A percentile compares a stretch with the other conserved stretches of the same genome.
These are phyloP conservation scores for Anticlea derivata DNA, from an alignment of 2,888 invertebrate species.

Conservation along the genomic window DNA sequence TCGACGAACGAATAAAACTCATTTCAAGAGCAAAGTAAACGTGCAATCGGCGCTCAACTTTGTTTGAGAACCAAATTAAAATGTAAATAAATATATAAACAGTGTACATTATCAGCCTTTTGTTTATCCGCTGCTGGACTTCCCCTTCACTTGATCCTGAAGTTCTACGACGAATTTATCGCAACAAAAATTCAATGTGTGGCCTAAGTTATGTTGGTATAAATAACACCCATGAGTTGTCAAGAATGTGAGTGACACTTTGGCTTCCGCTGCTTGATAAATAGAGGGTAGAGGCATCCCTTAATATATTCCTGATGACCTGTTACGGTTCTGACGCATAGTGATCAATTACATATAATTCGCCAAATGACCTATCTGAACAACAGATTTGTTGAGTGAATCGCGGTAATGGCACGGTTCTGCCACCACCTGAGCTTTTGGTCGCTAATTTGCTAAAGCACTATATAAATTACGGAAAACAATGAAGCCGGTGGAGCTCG, in stretches of 20 bases:
- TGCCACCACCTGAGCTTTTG: conserved; percentile 63
- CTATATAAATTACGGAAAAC: conserved; percentile 77
- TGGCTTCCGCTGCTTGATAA: neutral
- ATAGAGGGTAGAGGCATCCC: neutral
- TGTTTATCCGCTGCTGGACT: conserved; percentile 9
- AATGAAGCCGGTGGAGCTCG: conserved; percentile 60
- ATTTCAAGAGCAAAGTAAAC: conserved; percentile 37
- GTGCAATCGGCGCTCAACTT: conserved; percentile 35
- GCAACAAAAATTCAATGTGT: too few relatives aligned
- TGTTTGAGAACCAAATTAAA: conserved; percentile 35
- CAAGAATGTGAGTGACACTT: neutral
- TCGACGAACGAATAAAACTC: conserved; percentile 35
- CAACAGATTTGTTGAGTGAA: conserved; percentile 58
- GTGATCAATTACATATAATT: conserved; percentile 50
- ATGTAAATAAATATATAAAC: conserved; percentile 21
- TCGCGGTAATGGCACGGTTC: conserved; percentile 67
- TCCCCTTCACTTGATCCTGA: neutral
- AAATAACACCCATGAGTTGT: too few relatives aligned
- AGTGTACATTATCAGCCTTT: conserved; percentile 13
- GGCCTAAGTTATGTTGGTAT: too few relatives aligned
- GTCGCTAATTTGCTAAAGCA: conserved; percentile 72
- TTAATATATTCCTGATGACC: conserved; percentile 45
- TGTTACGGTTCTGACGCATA: too few relatives aligned
- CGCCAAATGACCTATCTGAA: conserved; percentile 64
- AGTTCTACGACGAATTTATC: neutral